Percentiles rank a stretch among this genome's conserved stretches.
These are phyloP conservation scores for Aurelia sp. DNA, from an alignment of 30 jellyfish, hydroid and myxozoan genomes.

Conservation along the genomic window DNA sequence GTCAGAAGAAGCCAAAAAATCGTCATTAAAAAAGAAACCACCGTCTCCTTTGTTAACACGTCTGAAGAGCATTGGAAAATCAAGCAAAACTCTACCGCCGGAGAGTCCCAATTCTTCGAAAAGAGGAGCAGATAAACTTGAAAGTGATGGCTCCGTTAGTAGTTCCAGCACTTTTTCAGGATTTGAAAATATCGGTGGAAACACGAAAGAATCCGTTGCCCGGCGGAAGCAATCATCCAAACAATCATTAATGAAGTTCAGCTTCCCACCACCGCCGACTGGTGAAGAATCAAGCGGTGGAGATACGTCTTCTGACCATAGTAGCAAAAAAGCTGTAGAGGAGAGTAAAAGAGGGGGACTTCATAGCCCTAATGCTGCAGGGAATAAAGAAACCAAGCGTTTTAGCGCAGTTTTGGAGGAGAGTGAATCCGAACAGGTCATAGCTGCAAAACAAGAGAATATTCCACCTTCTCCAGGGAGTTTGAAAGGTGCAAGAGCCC, in stretches of 20 bases:
- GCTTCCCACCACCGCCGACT: slow-evolving; percentile 89
- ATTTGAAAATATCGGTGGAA: slow-evolving; percentile 44
- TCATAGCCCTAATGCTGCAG: neutral
- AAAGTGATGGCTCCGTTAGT: slow-evolving; percentile 48
- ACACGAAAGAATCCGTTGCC: slow-evolving; percentile 46
- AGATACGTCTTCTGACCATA: slow-evolving; percentile 57
- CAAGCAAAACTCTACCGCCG: slow-evolving; percentile 7
- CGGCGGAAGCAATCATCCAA: slow-evolving; percentile 44
- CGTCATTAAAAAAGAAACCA: slow-evolving; percentile 42
- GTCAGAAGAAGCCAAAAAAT: slow-evolving; percentile 36
- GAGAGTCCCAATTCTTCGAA: slow-evolving; percentile 14
- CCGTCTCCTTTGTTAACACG: slow-evolving; percentile 36
- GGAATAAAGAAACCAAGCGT: slow-evolving; percentile 5
- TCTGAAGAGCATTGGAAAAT: slow-evolving; percentile 16
- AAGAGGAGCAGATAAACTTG: neutral
- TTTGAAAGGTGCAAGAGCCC: neutral
- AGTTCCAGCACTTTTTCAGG: slow-evolving; percentile 62
- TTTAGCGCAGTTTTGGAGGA: slow-evolving; percentile 49
- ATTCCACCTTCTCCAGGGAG: neutral
- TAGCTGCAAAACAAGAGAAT: neutral
- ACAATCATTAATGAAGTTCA: slow-evolving; percentile 59
- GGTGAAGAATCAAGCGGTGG: slow-evolving; percentile 61
- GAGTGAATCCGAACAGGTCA: slow-evolving; percentile 23
- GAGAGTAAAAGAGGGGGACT: slow-evolving; percentile 7
- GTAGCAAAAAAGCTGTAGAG: slow-evolving; percentile 34